These are phyloP conservation scores for Amiota minor DNA, from an alignment of 2,888 invertebrate species.

Conservation along the genomic window DNA sequence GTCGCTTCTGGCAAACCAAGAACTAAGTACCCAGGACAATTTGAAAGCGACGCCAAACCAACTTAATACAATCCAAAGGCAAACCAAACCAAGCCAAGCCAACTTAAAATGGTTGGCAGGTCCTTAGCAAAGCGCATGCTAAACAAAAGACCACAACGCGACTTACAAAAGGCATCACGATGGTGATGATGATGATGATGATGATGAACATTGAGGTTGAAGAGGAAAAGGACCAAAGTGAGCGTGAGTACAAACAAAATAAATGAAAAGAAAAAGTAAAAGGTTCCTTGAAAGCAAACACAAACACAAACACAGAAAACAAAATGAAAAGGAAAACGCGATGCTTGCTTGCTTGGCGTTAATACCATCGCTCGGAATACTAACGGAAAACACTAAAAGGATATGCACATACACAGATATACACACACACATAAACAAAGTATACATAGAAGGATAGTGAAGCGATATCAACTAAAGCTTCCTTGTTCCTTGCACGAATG, in stretches of 20 bases:
- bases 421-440: neutral
- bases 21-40: conserved; percentile 15
- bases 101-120: conserved; percentile 3
- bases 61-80: too few species aligned
- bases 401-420: conserved; percentile 19
- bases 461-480: neutral
- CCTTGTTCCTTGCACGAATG: neutral
- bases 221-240: neutral
- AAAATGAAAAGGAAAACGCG: neutral
- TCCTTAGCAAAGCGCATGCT: conserved; percentile 9
- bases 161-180: too few species aligned
- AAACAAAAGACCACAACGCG: conserved; percentile 4
- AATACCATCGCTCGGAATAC: neutral
- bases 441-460: conserved; percentile 4
- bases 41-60: neutral
- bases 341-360: neutral
- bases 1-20: conserved; percentile 12
- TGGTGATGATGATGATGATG: too few species aligned
- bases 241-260: neutral
- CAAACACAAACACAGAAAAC: neutral
- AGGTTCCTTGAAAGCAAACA: neutral
- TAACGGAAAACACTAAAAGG: conserved; percentile 4
- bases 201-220: too few species aligned
- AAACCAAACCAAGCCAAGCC: neutral
- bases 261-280: conserved; percentile 2